phyloP scores from a whole-genome alignment of 2,113 vertebrate species.

The Felis catus region F.catus_Fca126_mat1.0 CM031419.1:60371001-60371500 shows the following conservation, averaged over 20 bases:
- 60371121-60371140: neutral
- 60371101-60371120: neutral
- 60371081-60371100: neutral
- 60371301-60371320: neutral
- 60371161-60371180: neutral
- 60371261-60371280: neutral
- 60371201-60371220: neutral
- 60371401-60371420: neutral
- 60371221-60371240: neutral
- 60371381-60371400: neutral
- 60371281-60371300: neutral
- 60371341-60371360: neutral
- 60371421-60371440: neutral
- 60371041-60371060: neutral
- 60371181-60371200: neutral
- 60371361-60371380: neutral
- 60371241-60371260: neutral
- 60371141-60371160: neutral
- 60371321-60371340: neutral
- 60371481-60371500: conserved; percentile 50
- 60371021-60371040: neutral
- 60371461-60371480: neutral
- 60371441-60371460: neutral
- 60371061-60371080: neutral
- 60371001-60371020: neutral